Evolutionary conservation across 2,888 invertebrate species (phyloP), one percentile per base, ranked within the genome.

Genomic region (Spialia ferax): DNA sequence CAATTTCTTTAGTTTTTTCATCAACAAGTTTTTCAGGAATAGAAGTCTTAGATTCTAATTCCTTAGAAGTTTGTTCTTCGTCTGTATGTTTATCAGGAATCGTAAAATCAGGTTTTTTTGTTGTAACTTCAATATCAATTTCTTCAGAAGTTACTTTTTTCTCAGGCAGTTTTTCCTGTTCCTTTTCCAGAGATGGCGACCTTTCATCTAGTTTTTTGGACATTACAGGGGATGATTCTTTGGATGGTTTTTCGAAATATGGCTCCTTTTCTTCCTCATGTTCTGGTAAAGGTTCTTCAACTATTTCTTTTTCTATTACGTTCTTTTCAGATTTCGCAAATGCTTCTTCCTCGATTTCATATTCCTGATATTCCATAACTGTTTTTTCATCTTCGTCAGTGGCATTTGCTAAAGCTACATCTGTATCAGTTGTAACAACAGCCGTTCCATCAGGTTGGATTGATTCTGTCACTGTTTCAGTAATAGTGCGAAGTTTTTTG

Each of bases 151-250:
- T 45, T 35, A 1, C 65, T 26, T 35, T 1, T 66, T 18, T 20
- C 35, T 29, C 18, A 29, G 20, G 38, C 57, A 1, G 7, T 10
- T 26, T 13, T 57, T 4, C 4, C 2, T 70, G 68, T 0, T 72
- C 62, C 1, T 63, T 18, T 10, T 42, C 57, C 8, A 38, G 45
- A 35, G 65, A 70, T 0, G 55, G 55, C 10, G 55, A 59, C 22
- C 71, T 72, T 60, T 66, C 67, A 54, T 67, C 61, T 0, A 5
- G 11, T 20, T 69, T 22, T 8, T 22, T 15, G n/a, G 22, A 52
- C 50, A 23, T 22, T 22, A n/a, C 57, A 13, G 48, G 56, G 20
- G 66, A 70, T 1, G 60, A 63, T 59, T 3, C 20, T 22, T 67
- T 59, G 1, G 65, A 42, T 1, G 55, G 42, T 10, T 66, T 62